A percentile compares a stretch with the other conserved stretches of the same genome.
Conservation (phyloP, 2,113 vertebrate genomes). For the Bucco capensis region DNA sequence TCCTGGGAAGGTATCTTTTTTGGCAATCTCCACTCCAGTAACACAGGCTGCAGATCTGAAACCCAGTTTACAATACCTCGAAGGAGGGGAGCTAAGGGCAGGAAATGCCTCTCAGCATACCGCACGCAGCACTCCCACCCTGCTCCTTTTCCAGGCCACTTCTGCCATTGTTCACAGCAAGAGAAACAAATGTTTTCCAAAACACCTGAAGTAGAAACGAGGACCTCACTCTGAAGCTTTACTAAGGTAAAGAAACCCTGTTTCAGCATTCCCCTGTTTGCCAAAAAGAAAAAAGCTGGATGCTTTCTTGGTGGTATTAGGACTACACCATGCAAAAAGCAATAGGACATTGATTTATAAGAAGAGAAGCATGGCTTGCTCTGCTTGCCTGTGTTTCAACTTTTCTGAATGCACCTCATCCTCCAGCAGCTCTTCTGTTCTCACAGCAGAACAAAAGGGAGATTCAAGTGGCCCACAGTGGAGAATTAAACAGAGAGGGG, state of each 20-base stretch:
- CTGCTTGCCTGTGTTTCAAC: neutral
- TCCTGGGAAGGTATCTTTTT: constrained; percentile 22
- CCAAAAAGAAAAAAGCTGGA: neutral
- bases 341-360: neutral
- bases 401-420: neutral
- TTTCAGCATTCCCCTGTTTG: neutral
- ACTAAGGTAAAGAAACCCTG: neutral
- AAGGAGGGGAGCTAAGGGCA: constrained; percentile 46
- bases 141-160: constrained; percentile 18
- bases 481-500: neutral
- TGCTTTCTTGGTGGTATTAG: neutral
- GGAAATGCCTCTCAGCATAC: constrained; percentile 45
- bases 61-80: constrained; percentile 33
- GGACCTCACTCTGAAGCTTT: neutral
- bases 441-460: neutral
- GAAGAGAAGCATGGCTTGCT: neutral
- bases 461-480: neutral
- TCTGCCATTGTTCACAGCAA: constrained; percentile 36
- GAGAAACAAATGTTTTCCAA: constrained; percentile 43
- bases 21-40: constrained; percentile 14
- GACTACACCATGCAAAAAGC: neutral
- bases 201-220: neutral
- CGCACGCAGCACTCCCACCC: constrained; percentile 36
- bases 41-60: constrained; percentile 16
- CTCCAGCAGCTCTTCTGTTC: neutral